Evolutionary conservation across 2,888 invertebrate species (phyloP).

Genomic region (Crocallis elinguaria): DNA sequence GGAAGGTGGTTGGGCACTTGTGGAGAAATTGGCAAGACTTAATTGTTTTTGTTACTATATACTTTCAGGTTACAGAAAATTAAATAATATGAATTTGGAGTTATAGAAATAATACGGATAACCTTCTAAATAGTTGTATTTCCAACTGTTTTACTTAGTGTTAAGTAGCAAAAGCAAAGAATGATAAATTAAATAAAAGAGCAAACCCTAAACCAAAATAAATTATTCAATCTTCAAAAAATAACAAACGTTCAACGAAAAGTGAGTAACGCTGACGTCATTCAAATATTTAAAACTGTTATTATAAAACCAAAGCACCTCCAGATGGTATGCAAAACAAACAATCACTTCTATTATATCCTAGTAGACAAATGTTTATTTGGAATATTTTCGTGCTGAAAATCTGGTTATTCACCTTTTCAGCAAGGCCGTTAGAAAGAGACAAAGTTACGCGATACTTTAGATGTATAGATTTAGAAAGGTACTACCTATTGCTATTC

Average conservation of each 20-base stretch:
- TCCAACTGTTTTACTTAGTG: no score
- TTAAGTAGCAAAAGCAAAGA: no score
- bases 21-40: no score
- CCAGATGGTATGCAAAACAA: conserved; percentile 27
- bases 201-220: background rate
- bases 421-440: conserved; percentile 56
- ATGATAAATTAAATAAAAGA: background rate
- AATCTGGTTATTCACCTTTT: conserved; percentile 60
- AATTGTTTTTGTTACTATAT: no score
- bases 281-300: conserved; percentile 2
- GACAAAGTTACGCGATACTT: conserved; percentile 35
- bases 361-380: conserved; percentile 38
- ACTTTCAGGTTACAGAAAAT: no score
- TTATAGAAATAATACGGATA: no score
- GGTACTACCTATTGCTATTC: no score
- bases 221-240: conserved; percentile 1
- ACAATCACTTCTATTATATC: conserved; percentile 19
- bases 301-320: conserved; percentile 12
- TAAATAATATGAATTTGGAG: no score
- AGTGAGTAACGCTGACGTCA: conserved; percentile 9
- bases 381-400: conserved; percentile 16
- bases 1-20: no score
- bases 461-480: no score
- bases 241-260: background rate
- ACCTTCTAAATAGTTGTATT: no score